Evolutionary conservation across 2,113 vertebrate genomes (phyloP), one percentile per base, ranked within the genome.

Genomic region (Arvicanthis niloticus): DNA sequence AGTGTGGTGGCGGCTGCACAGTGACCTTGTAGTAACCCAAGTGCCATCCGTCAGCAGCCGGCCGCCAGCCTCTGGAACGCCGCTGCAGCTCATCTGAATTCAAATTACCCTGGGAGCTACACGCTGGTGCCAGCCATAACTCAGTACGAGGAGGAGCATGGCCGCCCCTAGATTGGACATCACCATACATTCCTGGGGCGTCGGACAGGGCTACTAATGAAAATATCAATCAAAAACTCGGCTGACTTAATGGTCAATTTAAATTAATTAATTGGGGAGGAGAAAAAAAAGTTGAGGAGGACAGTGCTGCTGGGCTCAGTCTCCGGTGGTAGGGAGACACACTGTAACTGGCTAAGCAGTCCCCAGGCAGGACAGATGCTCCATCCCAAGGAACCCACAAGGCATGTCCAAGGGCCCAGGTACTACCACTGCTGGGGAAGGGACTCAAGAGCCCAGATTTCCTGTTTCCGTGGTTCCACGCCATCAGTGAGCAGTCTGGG

Each of bases 11-110:
- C 22, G 24, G 87, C 95, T 78, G 95, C 42, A 29, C 99, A 97
- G 99, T 99, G 99, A 99, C 99, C 99, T 99, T 99, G 99, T 98
- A 99, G 99, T 99, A 99, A 99, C 99, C 99, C 77, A 96, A 98
- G 98, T 99, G 99, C 99, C 97, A 97, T 98, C 97, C 68, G 99
- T 99, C 97, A 98, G 97, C 91, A 58, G 96, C 96, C 53, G 53
- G 97, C 96, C 94, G 99, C 99, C 99, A 99, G 99, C 98, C 99
- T 99, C 99, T 97, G 98, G 99, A 99, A 99, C 99, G 98, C 98
- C 98, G 98, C 98, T 97, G 99, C 99, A 99, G 98, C 99, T 99
- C 99, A 99, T 99, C 99, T 99, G 99, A 99, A 99, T 99, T 99
- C 99, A 99, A 99, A 99, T 99, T 99, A 99, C 98, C 99, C 99